phyloP scores from a whole-genome alignment of 1,140 invertebrate species.

The Aleiodes sp. region DNA sequence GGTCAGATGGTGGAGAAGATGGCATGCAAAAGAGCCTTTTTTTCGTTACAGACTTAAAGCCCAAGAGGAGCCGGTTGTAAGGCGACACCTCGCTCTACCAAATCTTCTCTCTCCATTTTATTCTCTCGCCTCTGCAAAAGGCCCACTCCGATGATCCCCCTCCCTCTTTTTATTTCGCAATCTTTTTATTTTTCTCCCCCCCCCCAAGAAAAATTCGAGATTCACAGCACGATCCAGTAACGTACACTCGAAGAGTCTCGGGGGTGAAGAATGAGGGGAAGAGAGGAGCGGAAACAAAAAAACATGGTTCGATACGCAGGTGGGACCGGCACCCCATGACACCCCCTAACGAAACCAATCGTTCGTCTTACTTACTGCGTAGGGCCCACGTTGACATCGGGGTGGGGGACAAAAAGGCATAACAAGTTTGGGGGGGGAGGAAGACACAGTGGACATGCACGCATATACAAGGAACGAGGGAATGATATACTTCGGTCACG shows the following conservation, averaged over 20 bases:
- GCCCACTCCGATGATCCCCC: no score
- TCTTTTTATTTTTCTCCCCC: conserved; percentile 30
- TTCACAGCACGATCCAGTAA: conserved; percentile 38
- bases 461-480: conserved; percentile 19
- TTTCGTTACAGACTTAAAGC: conserved; percentile 50
- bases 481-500: conserved; percentile 37
- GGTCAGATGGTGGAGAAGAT: conserved; percentile 64
- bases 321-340: conserved; percentile 21
- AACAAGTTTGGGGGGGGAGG: conserved; percentile 17
- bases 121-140: conserved; percentile 4
- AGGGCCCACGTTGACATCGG: conserved; percentile 19
- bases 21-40: conserved; percentile 65
- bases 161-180: conserved; percentile 14
- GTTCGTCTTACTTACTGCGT: conserved; percentile 41
- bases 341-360: conserved; percentile 38
- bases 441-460: conserved; percentile 24
- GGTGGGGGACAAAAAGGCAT: not conserved
- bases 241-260: conserved; percentile 32
- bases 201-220: conserved; percentile 40
- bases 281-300: conserved; percentile 2
- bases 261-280: conserved; percentile 32
- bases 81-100: conserved; percentile 62
- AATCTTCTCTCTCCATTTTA: conserved; percentile 40
- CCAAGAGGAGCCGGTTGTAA: conserved; percentile 66
- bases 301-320: conserved; percentile 33